Conservation (phyloP, 2,888 invertebrate species). For the Pseudeuparius sepicola region DNA sequence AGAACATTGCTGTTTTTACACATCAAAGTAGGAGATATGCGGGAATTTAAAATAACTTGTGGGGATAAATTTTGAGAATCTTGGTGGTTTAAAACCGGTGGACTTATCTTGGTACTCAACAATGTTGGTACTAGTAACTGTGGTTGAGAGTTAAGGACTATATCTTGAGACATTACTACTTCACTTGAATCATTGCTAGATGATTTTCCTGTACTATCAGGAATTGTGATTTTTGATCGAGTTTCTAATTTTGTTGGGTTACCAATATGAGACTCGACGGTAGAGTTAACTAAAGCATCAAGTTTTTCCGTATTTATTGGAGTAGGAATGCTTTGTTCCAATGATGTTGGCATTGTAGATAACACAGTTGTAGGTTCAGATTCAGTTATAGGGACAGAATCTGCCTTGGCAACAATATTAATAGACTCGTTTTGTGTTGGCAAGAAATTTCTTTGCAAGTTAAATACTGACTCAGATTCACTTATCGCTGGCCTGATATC, state of each 20-base stretch:
- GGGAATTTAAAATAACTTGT: constrained; percentile 52
- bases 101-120: constrained; percentile 28
- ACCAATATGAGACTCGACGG: constrained; percentile 44
- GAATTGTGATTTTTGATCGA: background rate
- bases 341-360: constrained; percentile 28
- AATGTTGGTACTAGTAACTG: constrained; percentile 29
- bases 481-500: constrained; percentile 20
- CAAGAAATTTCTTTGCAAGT: constrained; percentile 26
- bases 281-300: constrained; percentile 51
- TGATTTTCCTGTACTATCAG: no score
- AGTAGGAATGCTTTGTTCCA: constrained; percentile 26
- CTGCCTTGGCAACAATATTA: constrained; percentile 31
- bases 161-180: constrained; percentile 31
- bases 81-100: constrained; percentile 26
- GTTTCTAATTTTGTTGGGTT: constrained; percentile 13
- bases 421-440: constrained; percentile 26
- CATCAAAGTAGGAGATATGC: constrained; percentile 52
- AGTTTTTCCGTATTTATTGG: constrained; percentile 41
- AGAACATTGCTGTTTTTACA: constrained; percentile 34
- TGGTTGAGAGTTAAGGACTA: constrained; percentile 36
- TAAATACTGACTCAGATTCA: constrained; percentile 20
- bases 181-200: constrained; percentile 17
- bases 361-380: constrained; percentile 38
- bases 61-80: constrained; percentile 41
- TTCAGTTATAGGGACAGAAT: constrained; percentile 31